phyloP scores from a whole-genome alignment of 2,797 vertebrate species.

The Pteropus rufus region DNA sequence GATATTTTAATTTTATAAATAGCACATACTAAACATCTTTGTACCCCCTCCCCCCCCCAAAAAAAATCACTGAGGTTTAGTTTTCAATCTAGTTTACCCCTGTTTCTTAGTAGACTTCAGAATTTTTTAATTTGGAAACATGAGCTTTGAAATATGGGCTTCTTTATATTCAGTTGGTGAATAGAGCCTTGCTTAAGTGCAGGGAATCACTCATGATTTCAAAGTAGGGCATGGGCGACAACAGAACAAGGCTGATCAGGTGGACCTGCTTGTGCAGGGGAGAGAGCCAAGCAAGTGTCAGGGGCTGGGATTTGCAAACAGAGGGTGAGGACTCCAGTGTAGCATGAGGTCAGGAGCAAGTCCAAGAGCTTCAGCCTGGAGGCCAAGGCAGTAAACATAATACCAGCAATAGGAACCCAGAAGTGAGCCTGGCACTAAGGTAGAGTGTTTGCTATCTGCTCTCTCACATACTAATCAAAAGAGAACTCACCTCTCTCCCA shows the following conservation, averaged over 20 bases:
- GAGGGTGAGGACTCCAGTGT: neutral
- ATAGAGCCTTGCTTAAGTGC: neutral
- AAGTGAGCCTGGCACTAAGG: neutral
- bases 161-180: neutral
- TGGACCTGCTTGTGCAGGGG: neutral
- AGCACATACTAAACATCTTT: neutral
- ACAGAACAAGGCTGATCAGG: neutral
- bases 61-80: neutral
- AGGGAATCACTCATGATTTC: slow-evolving; percentile 22
- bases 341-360: neutral
- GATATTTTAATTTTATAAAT: slow-evolving; percentile 19
- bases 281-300: neutral
- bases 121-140: slow-evolving; percentile 26
- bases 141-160: slow-evolving; percentile 23
- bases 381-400: neutral
- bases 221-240: neutral
- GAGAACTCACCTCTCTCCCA: neutral
- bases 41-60: neutral
- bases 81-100: slow-evolving; percentile 1
- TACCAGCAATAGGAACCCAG: neutral
- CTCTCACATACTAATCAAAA: neutral
- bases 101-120: slow-evolving; percentile 14
- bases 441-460: neutral
- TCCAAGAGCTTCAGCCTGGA: neutral
- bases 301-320: neutral